Evolutionary conservation across 2,797 vertebrate genomes (phyloP), one percentile per base, ranked within the genome.

Genomic region (Falco naumanni): DNA sequence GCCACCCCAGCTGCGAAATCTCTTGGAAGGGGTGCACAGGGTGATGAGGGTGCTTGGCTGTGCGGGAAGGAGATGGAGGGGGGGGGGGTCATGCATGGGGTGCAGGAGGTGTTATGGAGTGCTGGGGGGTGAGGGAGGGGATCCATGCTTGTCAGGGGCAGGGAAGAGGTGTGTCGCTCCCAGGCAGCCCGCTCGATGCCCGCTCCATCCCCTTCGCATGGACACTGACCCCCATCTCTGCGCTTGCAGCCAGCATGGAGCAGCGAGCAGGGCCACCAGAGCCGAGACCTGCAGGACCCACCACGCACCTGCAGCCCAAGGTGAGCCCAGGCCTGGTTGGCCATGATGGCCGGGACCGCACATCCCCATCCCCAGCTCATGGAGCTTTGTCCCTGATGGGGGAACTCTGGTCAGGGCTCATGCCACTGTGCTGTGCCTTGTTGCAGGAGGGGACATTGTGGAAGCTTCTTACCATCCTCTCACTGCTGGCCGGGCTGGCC

Each of bases 171-270:
- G 13, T 84, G 34, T 20, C 63, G 10, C 16, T 85, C 24, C 24
- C 51, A 68, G 65, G 14, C 1, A 2, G 39, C 8, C 24, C 29
- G n/a, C 47, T 95, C 0, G 0, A 10, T 69, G 37, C 22, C 24
- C 13, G 8, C 7, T 6, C 34, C 10, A 5, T 39, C 33, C 60
- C 56, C 8, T n/a, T 41, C 59, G 43, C 1, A 0, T 51, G 47
- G 47, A 29, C 16, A 18, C 70, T 95, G 60, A 96, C 72, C 28
- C 10, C 24, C 63, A 5, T 47, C 71, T 87, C 95, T 96, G 51
- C 89, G 51, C 41, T 97, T 97, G 79, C 97, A 98, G 97, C 92
- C 88, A 97, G 96, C 72, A 97, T 97, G 95, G 93, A 97, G 84
- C 94, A 95, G 88, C 86, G 8, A 95, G 87, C 16, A 3, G 89